Evolutionary conservation across 2,888 invertebrate species (phyloP), one percentile per base, ranked within the genome.

Genomic region (Cosmia pyralina): DNA sequence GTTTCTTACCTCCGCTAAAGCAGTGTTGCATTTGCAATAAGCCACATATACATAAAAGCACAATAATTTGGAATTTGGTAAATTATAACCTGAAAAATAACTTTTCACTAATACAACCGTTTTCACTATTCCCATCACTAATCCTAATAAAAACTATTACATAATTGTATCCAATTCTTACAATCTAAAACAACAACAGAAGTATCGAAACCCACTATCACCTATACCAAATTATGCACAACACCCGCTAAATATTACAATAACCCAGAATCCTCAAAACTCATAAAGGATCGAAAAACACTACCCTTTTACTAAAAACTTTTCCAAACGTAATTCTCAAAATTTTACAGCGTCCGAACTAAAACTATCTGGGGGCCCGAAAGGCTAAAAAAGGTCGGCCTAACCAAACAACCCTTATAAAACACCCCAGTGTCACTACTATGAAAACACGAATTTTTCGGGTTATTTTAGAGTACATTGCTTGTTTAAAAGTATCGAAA

Each of bases 371-470:
- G 74, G 81, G 88, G 91, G 87, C 90, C 91, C 91, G 81, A 89
- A 89, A 89, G 93, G 91, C 92, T 93, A 96, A 96, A 96, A 96
- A 96, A 96, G 96, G 96, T 94, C 92, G 91, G 91, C 95, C 96
- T 95, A 95, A 94, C 95, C 95, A 96, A 96, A 96, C 96, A 96
- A 95, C 96, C 96, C 95, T 94, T 95, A 95, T 95, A 94, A 94
- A 94, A 93, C 92, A 93, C 90, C 91, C 81, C 69, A 76, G 81
- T 82, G 81, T 66, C 62, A 60, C 66, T 83, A 87, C 86, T 84
- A 83, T 69, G 79, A 62, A 72, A 84, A 79, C 60, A 59, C 71
- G 76, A 68, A 76, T 48, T 63, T 72, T 67, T 38, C 41, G 59
- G 63, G 63, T 73, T 71, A 74, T 63, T 74, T 81, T 78, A 19